Base-by-base conservation (phyloP, 2,888 invertebrate species). In the Chloromyia formosa region DNA sequence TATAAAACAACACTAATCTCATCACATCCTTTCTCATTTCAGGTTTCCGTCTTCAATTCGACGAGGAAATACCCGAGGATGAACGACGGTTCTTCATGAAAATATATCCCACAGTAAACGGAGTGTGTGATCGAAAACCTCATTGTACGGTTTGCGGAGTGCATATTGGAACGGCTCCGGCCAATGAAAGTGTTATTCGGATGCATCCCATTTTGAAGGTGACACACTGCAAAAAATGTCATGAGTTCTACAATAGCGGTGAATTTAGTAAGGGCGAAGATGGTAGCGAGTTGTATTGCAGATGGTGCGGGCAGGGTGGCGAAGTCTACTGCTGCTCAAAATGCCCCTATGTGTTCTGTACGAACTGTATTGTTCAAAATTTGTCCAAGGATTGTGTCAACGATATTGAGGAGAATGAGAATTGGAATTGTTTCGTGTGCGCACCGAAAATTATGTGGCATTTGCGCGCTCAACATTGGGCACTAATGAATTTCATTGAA, bases 211-310 rank as follows among this genome's bases (percentile, higher is more conserved):
- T 93, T 82, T 82, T 94, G 1, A 89, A 90, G 45, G 93, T 93
- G 0, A 85, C 93, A 9, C 88, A 93, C 49, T 94, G 94, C 80
- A 88, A 89, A 66, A 87, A 88, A 62, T 94, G 94, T 82, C 90
- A 90, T 79, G 89, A 91, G 53, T 94, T 94, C 82, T 94, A 93
- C 81, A 92, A 91, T 72, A 93, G 93, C 82, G 93, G 93, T 4
- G 92, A 92, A 79, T 94, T 94, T 83, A 92, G 92, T 76, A 93
- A 93, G 84, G 93, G 93, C 68, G 93, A 93, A 82, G 94, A 94
- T 85, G 93, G 93, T 23, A 93, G 93, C 16, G 94, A 94, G 82
- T 85, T 94, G 77, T 94, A 93, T 81, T 94, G 94, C 80, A 88
- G 93, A 66, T 94, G 93, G 94, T 94, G 94, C 81, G 94, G 93